These are phyloP conservation scores for Drosophila nr. medialis DNA, from an alignment of 2,888 invertebrate species.

Conservation along the genomic window DNA sequence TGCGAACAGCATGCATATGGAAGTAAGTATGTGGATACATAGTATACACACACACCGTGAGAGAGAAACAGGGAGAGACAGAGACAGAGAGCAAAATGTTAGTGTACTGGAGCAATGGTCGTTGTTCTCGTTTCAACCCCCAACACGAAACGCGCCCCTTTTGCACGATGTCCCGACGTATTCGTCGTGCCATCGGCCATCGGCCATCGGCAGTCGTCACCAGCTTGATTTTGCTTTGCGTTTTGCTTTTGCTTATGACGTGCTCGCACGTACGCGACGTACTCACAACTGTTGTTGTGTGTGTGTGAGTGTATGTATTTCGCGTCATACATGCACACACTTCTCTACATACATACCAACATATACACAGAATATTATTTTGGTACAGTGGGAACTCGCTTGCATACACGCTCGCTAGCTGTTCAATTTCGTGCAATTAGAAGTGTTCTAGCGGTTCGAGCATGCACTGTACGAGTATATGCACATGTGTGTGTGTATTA, in stretches of 20 bases:
- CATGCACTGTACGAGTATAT: constrained; percentile 41
- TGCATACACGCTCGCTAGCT: not conserved
- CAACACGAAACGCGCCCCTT: constrained; percentile 67
- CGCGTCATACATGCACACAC: constrained; percentile 45
- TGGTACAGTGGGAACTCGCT: constrained; percentile 28
- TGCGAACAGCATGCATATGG: constrained; percentile 14
- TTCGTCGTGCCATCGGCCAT: constrained; percentile 8
- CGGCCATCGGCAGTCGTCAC: constrained; percentile 40
- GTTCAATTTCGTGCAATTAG: not conserved
- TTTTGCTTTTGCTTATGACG: constrained; percentile 72
- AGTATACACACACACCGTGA: constrained; percentile 49
- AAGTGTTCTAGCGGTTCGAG: constrained; percentile 13
- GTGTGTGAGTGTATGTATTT: constrained; percentile 29
- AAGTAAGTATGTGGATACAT: constrained; percentile 18
- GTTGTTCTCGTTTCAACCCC: constrained; percentile 62
- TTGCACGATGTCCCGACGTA: constrained; percentile 53
- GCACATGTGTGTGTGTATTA: constrained; percentile 18
- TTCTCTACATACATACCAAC: not conserved
- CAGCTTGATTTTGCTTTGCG: constrained; percentile 59
- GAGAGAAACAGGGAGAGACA: not conserved
- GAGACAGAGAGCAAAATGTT: constrained; percentile 12
- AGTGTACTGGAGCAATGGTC: constrained; percentile 59
- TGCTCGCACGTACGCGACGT: constrained; percentile 69
- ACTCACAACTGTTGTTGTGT: constrained; percentile 55
- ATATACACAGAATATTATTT: constrained; percentile 8